Percentiles rank a stretch among this genome's conserved stretches.
These are phyloP conservation scores for Mixornis gularis DNA, from an alignment of 2,113 vertebrate species.

Conservation along the genomic window DNA sequence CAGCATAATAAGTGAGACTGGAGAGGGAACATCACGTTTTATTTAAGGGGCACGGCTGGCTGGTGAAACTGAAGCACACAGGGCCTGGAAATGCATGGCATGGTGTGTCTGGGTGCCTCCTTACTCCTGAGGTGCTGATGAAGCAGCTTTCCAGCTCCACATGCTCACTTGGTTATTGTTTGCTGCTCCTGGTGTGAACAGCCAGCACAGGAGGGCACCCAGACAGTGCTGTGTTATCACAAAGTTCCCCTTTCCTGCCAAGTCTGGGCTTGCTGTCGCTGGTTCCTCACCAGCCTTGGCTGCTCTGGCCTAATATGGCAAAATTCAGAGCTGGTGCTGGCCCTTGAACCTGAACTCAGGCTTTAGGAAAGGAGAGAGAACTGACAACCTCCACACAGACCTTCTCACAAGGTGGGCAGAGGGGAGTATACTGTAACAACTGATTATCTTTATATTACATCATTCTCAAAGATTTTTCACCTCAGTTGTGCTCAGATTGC, in stretches of 20 bases:
- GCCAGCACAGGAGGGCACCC: neutral
- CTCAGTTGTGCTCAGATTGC: conserved; percentile 22
- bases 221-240: neutral
- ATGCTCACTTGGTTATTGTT: neutral
- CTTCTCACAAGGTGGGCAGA: neutral
- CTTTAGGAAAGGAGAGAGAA: neutral
- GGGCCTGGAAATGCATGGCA: neutral
- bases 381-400: neutral
- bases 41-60: neutral
- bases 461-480: conserved; percentile 52
- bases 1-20: neutral
- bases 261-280: neutral
- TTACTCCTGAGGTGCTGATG: neutral
- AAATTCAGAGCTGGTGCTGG: neutral
- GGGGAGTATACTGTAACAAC: neutral
- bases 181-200: neutral
- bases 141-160: neutral
- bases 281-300: neutral
- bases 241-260: neutral
- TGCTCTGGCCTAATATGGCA: neutral
- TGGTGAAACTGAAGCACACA: neutral
- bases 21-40: neutral
- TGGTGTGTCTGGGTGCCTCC: neutral
- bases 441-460: conserved; percentile 21
- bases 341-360: neutral